Conservation (phyloP, 2,113 vertebrate genomes). For the Procavia capensis region DNA sequence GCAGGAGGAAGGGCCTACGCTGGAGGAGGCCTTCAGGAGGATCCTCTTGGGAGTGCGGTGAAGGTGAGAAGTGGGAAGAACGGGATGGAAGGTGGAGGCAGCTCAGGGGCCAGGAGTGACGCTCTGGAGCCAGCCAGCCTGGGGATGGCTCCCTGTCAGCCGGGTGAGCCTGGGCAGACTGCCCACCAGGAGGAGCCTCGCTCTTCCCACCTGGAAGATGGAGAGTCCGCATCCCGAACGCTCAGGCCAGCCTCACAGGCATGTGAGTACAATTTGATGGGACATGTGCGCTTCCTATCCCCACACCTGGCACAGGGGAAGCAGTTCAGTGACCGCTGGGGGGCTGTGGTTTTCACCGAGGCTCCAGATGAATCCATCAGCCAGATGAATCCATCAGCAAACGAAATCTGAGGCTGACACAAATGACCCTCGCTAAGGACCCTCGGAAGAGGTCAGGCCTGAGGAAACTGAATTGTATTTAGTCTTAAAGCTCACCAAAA, state of each 20-base stretch:
- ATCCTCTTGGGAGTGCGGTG: neutral
- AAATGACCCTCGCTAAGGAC: neutral
- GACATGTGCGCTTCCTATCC: fast-evolving
- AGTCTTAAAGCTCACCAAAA: neutral
- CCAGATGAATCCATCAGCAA: neutral
- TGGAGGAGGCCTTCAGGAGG: neutral
- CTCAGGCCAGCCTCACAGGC: fast-evolving
- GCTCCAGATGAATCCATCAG: neutral
- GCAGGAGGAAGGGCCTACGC: no score
- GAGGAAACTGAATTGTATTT: neutral
- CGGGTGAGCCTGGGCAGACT: fast-evolving
- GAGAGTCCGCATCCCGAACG: fast-evolving
- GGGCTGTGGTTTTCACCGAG: fast-evolving
- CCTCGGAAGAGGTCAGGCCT: neutral
- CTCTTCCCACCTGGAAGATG: neutral
- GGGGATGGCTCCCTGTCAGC: no score
- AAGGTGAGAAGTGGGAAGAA: neutral
- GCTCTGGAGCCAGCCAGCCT: neutral
- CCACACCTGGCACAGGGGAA: fast-evolving
- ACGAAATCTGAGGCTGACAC: neutral
- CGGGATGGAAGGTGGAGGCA: no score
- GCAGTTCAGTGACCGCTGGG: fast-evolving
- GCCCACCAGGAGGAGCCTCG: fast-evolving
- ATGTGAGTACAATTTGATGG: fast-evolving
- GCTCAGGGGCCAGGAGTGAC: fast-evolving